Evolutionary conservation across 1,140 invertebrate genomes (phyloP).

Genomic region (Parasteatoda tepidariorum): DNA sequence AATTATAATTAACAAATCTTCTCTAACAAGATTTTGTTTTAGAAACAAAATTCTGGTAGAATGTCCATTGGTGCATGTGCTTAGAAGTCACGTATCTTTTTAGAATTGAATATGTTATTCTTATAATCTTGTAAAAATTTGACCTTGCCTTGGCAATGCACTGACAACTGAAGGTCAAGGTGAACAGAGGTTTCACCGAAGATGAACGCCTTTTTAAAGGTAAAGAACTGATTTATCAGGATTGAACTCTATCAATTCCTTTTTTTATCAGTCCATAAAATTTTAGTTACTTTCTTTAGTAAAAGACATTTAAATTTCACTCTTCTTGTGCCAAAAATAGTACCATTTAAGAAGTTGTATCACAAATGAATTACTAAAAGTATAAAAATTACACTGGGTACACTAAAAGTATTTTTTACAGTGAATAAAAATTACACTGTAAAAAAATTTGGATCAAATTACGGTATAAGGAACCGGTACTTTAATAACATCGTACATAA

Average conservation of each 20-base stretch:
- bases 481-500: too few relatives aligned
- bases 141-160: slow-evolving; percentile 15
- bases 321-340: neutral
- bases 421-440: too few relatives aligned
- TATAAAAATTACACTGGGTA: too few relatives aligned
- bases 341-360: too few relatives aligned
- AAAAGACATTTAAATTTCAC: neutral
- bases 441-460: too few relatives aligned
- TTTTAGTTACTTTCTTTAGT: neutral
- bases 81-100: neutral
- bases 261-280: neutral
- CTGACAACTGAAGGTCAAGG: slow-evolving; percentile 28
- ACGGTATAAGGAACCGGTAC: too few relatives aligned
- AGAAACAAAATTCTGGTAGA: neutral
- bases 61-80: neutral
- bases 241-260: neutral
- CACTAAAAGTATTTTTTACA: too few relatives aligned
- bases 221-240: slow-evolving; percentile 1
- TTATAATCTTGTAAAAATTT: neutral
- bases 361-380: too few relatives aligned
- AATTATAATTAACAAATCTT: too few relatives aligned
- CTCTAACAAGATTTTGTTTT: too few relatives aligned
- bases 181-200: neutral
- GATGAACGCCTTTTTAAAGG: slow-evolving; percentile 7
- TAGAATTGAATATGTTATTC: neutral